Percentiles rank a stretch among this genome's conserved stretches.
Conservation (phyloP, 1,140 invertebrate genomes). For the Eumeta japonica region DNA sequence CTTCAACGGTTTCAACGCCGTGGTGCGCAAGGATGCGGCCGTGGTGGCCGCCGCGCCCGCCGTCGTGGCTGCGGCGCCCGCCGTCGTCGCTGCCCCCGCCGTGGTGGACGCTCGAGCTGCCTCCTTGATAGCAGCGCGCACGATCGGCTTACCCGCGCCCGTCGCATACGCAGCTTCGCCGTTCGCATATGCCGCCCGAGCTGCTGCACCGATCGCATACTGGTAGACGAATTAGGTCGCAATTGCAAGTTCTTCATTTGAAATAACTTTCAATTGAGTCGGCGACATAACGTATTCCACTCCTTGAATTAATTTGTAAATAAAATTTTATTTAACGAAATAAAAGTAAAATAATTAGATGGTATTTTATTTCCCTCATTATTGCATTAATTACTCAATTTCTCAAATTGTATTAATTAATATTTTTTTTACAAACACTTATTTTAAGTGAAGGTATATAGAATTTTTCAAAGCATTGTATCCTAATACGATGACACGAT, state of each 20-base stretch:
- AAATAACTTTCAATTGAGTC: constrained; percentile 9
- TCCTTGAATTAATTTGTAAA: constrained; percentile 6
- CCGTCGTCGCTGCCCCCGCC: constrained; percentile 15
- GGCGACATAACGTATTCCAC: constrained; percentile 6
- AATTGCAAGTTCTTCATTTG: too few relatives aligned
- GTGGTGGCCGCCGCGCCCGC: constrained; percentile 19
- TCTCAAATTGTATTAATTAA: too few relatives aligned
- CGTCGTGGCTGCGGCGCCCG: constrained; percentile 9
- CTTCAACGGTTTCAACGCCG: constrained; percentile 50
- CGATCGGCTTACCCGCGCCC: background rate
- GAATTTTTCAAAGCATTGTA: too few relatives aligned
- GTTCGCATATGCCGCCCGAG: constrained; percentile 10
- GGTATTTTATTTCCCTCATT: too few relatives aligned
- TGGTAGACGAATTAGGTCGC: constrained; percentile 15
- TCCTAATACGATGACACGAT: too few relatives aligned
- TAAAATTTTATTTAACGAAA: background rate
- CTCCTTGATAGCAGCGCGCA: constrained; percentile 1
- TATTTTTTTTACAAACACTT: too few relatives aligned
- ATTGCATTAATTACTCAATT: too few relatives aligned
- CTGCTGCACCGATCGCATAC: constrained; percentile 9
- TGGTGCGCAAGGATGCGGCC: constrained; percentile 41
- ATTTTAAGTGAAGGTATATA: too few relatives aligned
- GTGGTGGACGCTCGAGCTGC: constrained; percentile 6
- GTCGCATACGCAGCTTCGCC: background rate
- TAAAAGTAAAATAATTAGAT: too few relatives aligned